Evolutionary conservation across 2,113 vertebrate genomes (phyloP).

Genomic region (Okapia johnstoni): DNA sequence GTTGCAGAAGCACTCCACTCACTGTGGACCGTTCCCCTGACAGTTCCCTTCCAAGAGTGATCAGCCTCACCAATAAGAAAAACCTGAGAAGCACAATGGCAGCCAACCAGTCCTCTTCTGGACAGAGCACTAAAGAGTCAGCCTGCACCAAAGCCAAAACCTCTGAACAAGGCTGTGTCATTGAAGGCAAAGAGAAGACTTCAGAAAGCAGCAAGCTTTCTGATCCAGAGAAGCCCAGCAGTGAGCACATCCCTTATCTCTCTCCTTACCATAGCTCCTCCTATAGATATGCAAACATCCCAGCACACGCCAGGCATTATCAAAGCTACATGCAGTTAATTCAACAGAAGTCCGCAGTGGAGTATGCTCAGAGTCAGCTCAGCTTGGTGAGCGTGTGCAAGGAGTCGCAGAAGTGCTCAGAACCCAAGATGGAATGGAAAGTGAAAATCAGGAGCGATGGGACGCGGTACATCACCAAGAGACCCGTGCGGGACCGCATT

Average conservation of each 20-base stretch:
- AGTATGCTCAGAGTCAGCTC: slow-evolving; percentile 94
- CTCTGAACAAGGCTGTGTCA: slow-evolving; percentile 79
- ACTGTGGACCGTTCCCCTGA: slow-evolving; percentile 92
- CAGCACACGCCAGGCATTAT: slow-evolving; percentile 93
- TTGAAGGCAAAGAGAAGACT: slow-evolving; percentile 77
- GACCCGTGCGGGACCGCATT: slow-evolving; percentile 94
- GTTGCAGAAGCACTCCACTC: slow-evolving; percentile 92
- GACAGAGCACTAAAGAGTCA: slow-evolving; percentile 78
- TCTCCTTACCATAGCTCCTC: slow-evolving; percentile 91
- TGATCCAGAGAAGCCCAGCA: slow-evolving; percentile 73
- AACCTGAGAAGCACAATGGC: slow-evolving; percentile 86
- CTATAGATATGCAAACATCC: slow-evolving; percentile 88
- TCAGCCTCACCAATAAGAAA: slow-evolving; percentile 92
- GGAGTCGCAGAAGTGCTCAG: slow-evolving; percentile 82
- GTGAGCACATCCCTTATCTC: slow-evolving; percentile 87
- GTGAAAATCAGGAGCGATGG: slow-evolving; percentile 96
- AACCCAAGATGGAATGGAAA: slow-evolving; percentile 98
- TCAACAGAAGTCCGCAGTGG: slow-evolving; percentile 95
- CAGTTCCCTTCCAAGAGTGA: slow-evolving; percentile 91
- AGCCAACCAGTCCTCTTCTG: slow-evolving; percentile 70
- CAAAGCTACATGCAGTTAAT: slow-evolving; percentile 98
- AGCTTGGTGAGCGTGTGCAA: slow-evolving; percentile 91
- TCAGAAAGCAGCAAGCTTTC: slow-evolving; percentile 79
- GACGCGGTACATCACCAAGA: slow-evolving; percentile 95
- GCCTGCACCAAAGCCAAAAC: slow-evolving; percentile 79